Base-by-base conservation (phyloP, 2,888 invertebrate species). In the Brachypterus glaber region DNA sequence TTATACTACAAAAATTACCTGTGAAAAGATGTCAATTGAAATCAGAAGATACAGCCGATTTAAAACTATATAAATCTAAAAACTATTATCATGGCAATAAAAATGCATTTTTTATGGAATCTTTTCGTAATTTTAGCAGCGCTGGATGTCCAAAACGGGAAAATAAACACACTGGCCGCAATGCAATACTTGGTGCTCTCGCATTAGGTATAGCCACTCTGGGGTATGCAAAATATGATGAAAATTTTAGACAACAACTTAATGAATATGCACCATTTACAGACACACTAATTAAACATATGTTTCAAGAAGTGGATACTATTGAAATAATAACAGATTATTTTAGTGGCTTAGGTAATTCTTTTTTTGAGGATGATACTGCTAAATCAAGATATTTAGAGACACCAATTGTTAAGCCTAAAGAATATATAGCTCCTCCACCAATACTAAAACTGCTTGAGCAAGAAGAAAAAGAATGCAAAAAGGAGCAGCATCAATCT, bases 191-290 rank as follows among this genome's bases (percentile, higher is more conserved):
- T 35, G 70, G 73, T 24, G 64, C 69, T 33, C 39, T 72, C 26
- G 62, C 71, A 13, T 65, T 69, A 30, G 64, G 69, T n/a, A 65
- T 71, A 38, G 72, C 70, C 27, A 59, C 72, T 43, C 44, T 64
- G 39, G 65, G 64, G 2, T 74, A 72, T 48, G 79, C 79, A n/a
- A 77, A 76, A 62, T 73, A 73, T 53, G 74, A 82, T 59, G 71
- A 75, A 17, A 74, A 79, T 13, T 79, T 85, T 47, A 72, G 83
- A 41, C 70, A 73, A 48, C 76, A 77, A 54, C 4, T 35, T 11
- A 14, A 18, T 8, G 69, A 73, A 17, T 78, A 78, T 55, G 67
- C 72, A 29, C 86, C 87, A 14, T 74, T 71, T 57, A 75, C 77
- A 3, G 76, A 82, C 51, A 67, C 71, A 41, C 64, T 79, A 17